Conservation (phyloP, 2,888 invertebrate genomes). For the Hypomecis atomaria region DNA sequence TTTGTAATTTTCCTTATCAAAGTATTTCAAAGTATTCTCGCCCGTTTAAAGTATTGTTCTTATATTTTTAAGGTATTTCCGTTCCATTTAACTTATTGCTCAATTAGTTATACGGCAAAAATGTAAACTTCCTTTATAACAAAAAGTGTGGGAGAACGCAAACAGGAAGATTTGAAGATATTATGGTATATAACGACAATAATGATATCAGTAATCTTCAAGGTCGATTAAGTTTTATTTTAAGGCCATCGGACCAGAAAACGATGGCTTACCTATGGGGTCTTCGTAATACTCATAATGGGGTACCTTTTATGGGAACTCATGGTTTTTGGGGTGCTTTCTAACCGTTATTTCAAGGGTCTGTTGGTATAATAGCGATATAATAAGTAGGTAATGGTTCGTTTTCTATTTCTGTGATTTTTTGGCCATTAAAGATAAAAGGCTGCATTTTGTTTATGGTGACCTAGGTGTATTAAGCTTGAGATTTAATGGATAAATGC, state of each 20-base stretch:
- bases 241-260: conserved; percentile 45
- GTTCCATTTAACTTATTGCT: no score
- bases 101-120: background rate
- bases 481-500: no score
- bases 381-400: conserved; percentile 10
- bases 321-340: conserved; percentile 35
- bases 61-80: no score
- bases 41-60: no score
- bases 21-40: no score
- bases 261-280: conserved; percentile 37
- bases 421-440: no score
- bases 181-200: conserved; percentile 34
- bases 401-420: background rate
- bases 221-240: conserved; percentile 50
- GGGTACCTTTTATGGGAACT: conserved; percentile 38
- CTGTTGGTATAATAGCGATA: conserved; percentile 15
- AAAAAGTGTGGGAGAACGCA: conserved; percentile 9
- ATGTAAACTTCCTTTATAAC: background rate
- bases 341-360: conserved; percentile 21
- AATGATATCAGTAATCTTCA: conserved; percentile 45
- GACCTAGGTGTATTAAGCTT: no score
- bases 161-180: conserved; percentile 12
- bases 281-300: conserved; percentile 36
- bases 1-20: no score
- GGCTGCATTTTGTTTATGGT: no score